Evolutionary conservation across 2,113 vertebrate species (phyloP).

Genomic region (Meles meles): DNA sequence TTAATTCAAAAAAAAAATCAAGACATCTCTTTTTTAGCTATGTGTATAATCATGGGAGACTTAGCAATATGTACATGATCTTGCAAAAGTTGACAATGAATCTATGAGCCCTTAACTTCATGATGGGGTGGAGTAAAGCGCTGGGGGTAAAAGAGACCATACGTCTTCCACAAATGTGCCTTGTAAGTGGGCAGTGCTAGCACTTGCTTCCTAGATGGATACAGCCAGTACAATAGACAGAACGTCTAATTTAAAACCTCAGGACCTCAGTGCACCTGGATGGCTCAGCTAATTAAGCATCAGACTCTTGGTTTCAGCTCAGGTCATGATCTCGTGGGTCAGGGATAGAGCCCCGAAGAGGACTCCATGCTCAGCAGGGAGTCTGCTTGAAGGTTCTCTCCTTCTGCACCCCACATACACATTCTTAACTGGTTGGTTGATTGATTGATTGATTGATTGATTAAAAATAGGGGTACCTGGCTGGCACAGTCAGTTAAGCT

Average conservation of each 20-base stretch:
- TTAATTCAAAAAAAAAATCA: conserved; percentile 19
- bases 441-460: no score
- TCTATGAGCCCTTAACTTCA: neutral
- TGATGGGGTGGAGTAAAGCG: neutral
- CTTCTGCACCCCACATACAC: neutral
- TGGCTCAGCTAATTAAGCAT: neutral
- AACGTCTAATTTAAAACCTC: neutral
- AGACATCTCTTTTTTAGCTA: neutral
- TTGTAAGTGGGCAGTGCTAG: neutral
- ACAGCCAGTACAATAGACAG: neutral
- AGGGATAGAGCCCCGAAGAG: neutral
- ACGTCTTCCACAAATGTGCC: neutral
- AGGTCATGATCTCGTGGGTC: neutral
- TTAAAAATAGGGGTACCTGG: neutral
- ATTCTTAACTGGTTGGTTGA: neutral
- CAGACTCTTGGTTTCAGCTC: neutral
- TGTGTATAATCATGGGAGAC: neutral
- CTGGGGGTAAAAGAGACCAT: neutral
- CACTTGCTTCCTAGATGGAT: neutral
- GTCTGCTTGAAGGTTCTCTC: neutral
- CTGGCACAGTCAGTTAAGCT: neutral
- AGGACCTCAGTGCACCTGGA: neutral
- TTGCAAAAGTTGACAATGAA: neutral
- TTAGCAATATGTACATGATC: neutral
- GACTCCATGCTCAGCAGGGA: neutral